Evolutionary conservation across 2,797 vertebrate species (phyloP).

Genomic region (Paramormyrops hopkinsi): DNA sequence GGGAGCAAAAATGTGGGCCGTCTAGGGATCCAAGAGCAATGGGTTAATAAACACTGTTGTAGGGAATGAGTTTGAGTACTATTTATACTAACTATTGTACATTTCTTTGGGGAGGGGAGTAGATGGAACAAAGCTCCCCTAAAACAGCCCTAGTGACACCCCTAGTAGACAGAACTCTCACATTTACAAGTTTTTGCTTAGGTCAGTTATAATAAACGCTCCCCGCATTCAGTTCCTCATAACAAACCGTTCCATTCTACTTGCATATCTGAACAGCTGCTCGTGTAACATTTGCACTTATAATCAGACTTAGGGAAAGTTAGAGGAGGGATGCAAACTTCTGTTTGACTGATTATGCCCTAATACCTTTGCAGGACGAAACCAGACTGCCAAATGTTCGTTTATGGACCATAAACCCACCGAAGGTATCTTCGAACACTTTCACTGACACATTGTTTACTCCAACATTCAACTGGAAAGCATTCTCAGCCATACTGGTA

Average conservation of each 20-base stretch:
- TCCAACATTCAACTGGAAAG: neutral
- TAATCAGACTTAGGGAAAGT: neutral
- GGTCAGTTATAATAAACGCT: neutral
- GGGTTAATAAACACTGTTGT: neutral
- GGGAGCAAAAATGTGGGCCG: neutral
- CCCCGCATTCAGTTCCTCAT: neutral
- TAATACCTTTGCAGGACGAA: conserved; percentile 45
- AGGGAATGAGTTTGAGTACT: neutral
- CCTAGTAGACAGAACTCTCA: neutral
- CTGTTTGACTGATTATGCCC: conserved; percentile 8
- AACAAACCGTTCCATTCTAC: neutral
- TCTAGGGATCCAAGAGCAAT: neutral
- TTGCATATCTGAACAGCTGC: neutral
- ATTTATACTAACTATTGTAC: neutral
- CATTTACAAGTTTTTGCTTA: neutral
- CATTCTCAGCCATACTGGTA: neutral
- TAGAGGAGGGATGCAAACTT: neutral
- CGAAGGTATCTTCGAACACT: conserved; percentile 42
- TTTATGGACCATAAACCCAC: conserved; percentile 34
- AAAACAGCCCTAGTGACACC: neutral
- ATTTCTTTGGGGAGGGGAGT: neutral
- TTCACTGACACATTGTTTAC: neutral
- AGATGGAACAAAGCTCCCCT: neutral
- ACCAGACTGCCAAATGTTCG: conserved; percentile 45
- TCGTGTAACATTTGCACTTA: neutral